Base-by-base conservation (phyloP, 1,140 invertebrate species). In the Orius insidiosus region DNA sequence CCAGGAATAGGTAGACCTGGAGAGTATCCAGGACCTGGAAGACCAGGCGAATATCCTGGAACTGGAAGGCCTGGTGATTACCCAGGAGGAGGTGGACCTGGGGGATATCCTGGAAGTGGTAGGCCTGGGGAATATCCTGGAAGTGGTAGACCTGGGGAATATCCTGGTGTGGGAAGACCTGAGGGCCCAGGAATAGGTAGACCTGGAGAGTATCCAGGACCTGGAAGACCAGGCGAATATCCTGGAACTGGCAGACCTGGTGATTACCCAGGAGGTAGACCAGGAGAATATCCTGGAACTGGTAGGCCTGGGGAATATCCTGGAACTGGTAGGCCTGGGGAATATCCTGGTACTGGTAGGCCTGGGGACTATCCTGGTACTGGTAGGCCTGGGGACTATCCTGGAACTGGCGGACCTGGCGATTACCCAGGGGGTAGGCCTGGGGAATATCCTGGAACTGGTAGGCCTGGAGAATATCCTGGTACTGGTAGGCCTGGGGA, bases 141-240 rank as follows among this genome's bases (percentile, higher is more conserved):
- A 42, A n/a, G n/a, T n/a, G 47, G 40, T 15, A 31, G 45, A 3
- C 38, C 48, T 41, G 48, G 35, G 18, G 33, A 13, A 16, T 34
- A 40, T 24, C 24, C 24, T 4, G 24, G 24, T 4, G 3, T 1
- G 9, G 30, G 18, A 49, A n/a, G 30, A 19, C 30, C 45, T n/a
- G n/a, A n/a, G 24, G 55, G 51, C n/a, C 51, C 52, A 18, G 53
- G 46, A 46, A 15, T 4, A 2, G 41, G 31, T 35, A 9, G 38
- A 33, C 37, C 14, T 7, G 51, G 30, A n/a, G 16, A 39, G 45
- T 52, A 43, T 40, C 53, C 52, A 46, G 45, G n/a, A n/a, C n/a
- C n/a, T n/a, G n/a, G n/a, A n/a, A n/a, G n/a, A n/a, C n/a, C n/a
- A n/a, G n/a, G n/a, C n/a, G n/a, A n/a, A n/a, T n/a, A n/a, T n/a